phyloP scores from a whole-genome alignment of 1,140 invertebrate genomes.

The Drosophila sulfurigaster region DNA sequence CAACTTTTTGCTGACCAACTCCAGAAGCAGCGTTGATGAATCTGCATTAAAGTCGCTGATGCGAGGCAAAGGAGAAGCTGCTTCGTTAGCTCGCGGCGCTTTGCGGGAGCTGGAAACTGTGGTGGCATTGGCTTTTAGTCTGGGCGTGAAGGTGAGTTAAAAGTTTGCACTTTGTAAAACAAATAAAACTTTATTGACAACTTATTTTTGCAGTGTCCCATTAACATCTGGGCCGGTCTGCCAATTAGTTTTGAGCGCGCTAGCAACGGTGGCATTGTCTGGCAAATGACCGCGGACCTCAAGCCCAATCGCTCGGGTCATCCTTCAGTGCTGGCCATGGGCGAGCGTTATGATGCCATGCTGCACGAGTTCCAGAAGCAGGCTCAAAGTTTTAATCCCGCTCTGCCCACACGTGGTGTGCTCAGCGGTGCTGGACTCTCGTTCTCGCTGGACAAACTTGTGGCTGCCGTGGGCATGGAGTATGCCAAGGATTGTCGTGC shows the following conservation, averaged over 20 bases:
- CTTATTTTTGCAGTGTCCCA: conserved; percentile 66
- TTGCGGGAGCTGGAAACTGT: conserved; percentile 91
- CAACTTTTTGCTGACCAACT: conserved; percentile 87
- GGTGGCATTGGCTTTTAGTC: conserved; percentile 88
- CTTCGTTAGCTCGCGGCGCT: conserved; percentile 88
- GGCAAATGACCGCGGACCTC: conserved; percentile 80
- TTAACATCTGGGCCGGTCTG: conserved; percentile 77
- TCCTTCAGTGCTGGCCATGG: conserved; percentile 84
- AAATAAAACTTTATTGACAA: not conserved
- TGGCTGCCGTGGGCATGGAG: conserved; percentile 86
- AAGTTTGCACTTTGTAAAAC: not conserved
- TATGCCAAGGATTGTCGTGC: conserved; percentile 81
- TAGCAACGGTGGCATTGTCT: conserved; percentile 73
- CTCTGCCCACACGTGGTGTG: conserved; percentile 74
- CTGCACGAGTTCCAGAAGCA: conserved; percentile 84
- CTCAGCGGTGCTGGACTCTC: conserved; percentile 90
- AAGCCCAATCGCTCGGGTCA: conserved; percentile 73
- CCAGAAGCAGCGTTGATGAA: conserved; percentile 86
- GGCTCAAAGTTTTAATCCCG: conserved; percentile 77
- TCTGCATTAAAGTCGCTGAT: conserved; percentile 88
- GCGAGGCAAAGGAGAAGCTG: conserved; percentile 88
- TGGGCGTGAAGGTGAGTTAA: conserved; percentile 90
- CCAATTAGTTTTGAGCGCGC: conserved; percentile 76
- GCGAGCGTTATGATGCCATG: conserved; percentile 86
- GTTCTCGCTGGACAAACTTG: conserved; percentile 90